phyloP scores from a whole-genome alignment of 2,888 invertebrate species.

The Eurytoma adleriae region DNA sequence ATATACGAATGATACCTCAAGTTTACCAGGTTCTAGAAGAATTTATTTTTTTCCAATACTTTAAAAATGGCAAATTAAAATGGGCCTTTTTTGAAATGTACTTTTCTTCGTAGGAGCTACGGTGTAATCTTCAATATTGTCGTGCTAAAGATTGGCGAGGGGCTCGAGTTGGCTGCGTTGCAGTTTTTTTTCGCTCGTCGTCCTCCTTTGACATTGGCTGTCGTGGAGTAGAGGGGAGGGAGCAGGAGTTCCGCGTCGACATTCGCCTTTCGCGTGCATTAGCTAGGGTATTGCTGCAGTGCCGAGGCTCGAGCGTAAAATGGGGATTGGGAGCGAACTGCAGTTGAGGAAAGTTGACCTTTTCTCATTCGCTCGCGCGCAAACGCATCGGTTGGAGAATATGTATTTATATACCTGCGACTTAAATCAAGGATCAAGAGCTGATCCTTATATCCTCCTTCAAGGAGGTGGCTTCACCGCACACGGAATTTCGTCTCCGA shows the following conservation, averaged over 20 bases:
- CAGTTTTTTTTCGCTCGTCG: slow-evolving; percentile 25
- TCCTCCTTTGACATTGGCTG: slow-evolving; percentile 14
- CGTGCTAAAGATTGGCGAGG: too few relatives aligned
- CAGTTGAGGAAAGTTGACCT: slow-evolving; percentile 30
- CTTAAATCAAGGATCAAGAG: slow-evolving; percentile 44
- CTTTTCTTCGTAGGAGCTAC: too few relatives aligned
- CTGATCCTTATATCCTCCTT: slow-evolving; percentile 15
- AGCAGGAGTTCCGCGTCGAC: neutral
- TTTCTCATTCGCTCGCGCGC: slow-evolving; percentile 2
- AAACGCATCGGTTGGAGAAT: slow-evolving; percentile 19
- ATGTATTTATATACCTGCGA: slow-evolving; percentile 23
- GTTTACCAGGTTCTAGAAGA: too few relatives aligned
- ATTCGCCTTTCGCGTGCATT: slow-evolving; percentile 37
- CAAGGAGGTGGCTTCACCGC: neutral
- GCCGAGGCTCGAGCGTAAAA: neutral
- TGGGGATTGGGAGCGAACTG: neutral
- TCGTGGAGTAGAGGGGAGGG: neutral
- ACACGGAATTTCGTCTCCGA: neutral
- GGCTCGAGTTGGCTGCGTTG: too few relatives aligned
- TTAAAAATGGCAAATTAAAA: too few relatives aligned
- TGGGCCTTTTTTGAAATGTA: too few relatives aligned
- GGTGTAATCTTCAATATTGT: too few relatives aligned
- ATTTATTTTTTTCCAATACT: too few relatives aligned
- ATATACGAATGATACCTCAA: too few relatives aligned
- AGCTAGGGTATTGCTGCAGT: neutral